Evolutionary conservation across 2,797 vertebrate genomes (phyloP), one percentile per base, ranked within the genome.

Genomic region (Rhinoraja longicauda): DNA sequence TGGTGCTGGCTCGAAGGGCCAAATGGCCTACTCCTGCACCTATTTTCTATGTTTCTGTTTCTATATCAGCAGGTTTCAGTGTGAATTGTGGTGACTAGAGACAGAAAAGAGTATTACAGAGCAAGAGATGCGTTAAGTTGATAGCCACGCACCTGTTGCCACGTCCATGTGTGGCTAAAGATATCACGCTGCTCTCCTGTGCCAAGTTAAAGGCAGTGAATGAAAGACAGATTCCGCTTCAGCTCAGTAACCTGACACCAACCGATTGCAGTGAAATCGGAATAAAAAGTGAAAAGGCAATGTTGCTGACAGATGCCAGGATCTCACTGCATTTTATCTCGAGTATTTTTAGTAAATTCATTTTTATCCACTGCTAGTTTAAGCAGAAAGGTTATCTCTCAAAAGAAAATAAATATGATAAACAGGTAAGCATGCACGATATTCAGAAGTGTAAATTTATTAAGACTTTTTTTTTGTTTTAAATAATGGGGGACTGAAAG

Each of bases 141-240:
- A 94, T 94, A 94, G 94, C 93, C 94, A 94, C 93, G 94, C 93
- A 95, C 93, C 93, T 95, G 94, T 95, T 96, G 94, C 93, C 93
- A 95, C 94, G 93, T 93, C 73, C 93, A 94, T 94, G 82, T 94
- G 45, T 39, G n/a, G 90, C 84, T 88, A n/a, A 88, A 88, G 84
- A 62, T 67, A 88, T 88, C 59, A 88, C 45, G 62, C 72, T 72
- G 29, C 88, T 90, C 70, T 91, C 45, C 36, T 57, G 70, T 57
- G 70, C 39, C 39, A 73, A 53, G 24, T 70, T 73, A 72, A 75
- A 75, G 53, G 32, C 90, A 92, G 90, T 53, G 32, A 92, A 92
- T 73, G 67, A 73, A 75, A 92, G 59, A 88, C 62, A 88, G 90
- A 72, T 92, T 73, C 26, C 15, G 39, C 70, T 57, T n/a, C 70